Base-by-base conservation (phyloP, 2,888 invertebrate genomes). In the Timema cristinae region DNA sequence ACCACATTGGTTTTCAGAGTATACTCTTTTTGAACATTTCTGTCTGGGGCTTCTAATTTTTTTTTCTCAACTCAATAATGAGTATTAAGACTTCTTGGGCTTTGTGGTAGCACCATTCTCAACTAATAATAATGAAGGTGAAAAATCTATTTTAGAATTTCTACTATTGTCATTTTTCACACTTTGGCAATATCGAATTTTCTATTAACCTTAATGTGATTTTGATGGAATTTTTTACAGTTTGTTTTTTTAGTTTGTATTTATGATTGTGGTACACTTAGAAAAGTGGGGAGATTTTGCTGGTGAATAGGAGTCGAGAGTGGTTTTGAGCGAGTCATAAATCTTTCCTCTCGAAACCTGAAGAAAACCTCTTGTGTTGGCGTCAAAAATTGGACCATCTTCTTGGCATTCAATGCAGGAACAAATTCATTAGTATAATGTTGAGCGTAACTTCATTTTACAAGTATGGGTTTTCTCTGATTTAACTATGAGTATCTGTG, bases 1-100 rank as follows among this genome's bases (percentile, higher is more conserved):
- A 59, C 59, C 59, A 59, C 59, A 59, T 32, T 59, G 15, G 59
- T 59, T 59, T 10, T 59, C 9, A n/a, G 15, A 16, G 56, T 59
- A 13, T n/a, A 0, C 59, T 59, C 59, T n/a, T 59, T 59, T 59
- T 59, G 59, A n/a, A 59, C 10, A 59, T 32, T 11, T 16, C 15
- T 11, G 8, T 7, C n/a, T 59, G 32, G 32, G 32, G 32, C 15
- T 59, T 8, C 59, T 59, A n/a, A 9, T 32, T 11, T 59, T 15
- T n/a, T 10, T 59, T 59, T 15, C 8, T 59, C 59, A 59, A 5
- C 15, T 59, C 59, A 32, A n/a, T 13, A 0, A 59, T 59, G 15
- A 32, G 2, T 16, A 32, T 59, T 59, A 32, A 8, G 59, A 59
- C 32, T 59, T 59, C 9, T 15, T 15, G 2, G 56, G 56, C 16